phyloP scores from a whole-genome alignment of 2,113 vertebrate species.

The Nematolebias whitei region DNA sequence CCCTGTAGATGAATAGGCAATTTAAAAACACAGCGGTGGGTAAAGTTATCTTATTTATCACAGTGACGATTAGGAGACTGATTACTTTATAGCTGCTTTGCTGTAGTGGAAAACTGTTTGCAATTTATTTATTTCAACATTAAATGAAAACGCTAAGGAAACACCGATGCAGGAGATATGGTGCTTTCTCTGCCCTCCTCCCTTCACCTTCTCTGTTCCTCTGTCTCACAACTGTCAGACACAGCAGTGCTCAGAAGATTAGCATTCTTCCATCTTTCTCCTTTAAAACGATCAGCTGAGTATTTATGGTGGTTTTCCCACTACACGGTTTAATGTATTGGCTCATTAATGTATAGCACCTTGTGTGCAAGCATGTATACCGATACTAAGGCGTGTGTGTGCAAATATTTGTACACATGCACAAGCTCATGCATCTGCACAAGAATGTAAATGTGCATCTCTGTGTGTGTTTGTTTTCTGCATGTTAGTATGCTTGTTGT shows the following conservation, averaged over 20 bases:
- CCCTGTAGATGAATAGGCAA: conserved; percentile 74
- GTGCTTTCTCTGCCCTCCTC: background rate
- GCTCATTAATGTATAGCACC: conserved; percentile 60
- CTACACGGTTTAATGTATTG: conserved; percentile 59
- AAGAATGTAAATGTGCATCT: conserved; percentile 1
- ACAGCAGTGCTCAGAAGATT: conserved; percentile 54
- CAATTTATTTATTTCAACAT: conserved; percentile 49
- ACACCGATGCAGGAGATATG: conserved; percentile 48
- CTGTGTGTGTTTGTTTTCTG: conserved; percentile 4
- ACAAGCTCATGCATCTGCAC: conserved; percentile 2
- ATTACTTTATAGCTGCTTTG: conserved; percentile 58
- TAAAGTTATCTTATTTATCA: conserved; percentile 71
- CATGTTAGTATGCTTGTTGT: conserved; percentile 28
- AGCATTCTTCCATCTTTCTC: conserved; percentile 32
- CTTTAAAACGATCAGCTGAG: conserved; percentile 45
- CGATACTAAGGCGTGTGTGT: background rate
- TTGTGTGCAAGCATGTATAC: conserved; percentile 24
- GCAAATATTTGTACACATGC: conserved; percentile 5
- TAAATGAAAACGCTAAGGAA: conserved; percentile 46
- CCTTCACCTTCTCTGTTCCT: background rate
- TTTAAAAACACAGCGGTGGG: conserved; percentile 75
- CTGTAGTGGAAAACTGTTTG: conserved; percentile 57
- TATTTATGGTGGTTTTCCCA: conserved; percentile 57
- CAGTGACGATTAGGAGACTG: conserved; percentile 67
- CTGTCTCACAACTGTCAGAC: conserved; percentile 46